phyloP scores from a whole-genome alignment of 2,888 invertebrate genomes.

The Ashinkailepas kermadecensis region DNA sequence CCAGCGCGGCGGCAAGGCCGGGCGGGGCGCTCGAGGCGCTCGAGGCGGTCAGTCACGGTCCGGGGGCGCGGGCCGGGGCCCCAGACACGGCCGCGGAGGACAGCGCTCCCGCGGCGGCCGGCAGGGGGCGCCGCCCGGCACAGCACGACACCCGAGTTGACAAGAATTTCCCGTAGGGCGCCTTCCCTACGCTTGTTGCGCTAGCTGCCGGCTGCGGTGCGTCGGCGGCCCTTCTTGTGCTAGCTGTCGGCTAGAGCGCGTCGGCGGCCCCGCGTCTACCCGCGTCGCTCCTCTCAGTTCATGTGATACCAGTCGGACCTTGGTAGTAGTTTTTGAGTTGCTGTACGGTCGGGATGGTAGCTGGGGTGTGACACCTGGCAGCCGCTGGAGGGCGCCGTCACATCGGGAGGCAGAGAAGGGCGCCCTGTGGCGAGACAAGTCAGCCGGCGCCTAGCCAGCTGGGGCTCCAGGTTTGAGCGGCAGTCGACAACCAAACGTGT shows the following conservation, averaged over 20 bases:
- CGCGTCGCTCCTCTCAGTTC: neutral
- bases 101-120: conserved; percentile 12
- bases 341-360: neutral
- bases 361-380: neutral
- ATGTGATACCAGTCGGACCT: neutral
- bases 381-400: neutral
- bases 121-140: neutral
- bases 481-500: neutral
- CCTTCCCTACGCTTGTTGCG: conserved; percentile 19
- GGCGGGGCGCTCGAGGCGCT: neutral
- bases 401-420: neutral
- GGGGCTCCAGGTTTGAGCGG: neutral
- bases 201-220: neutral
- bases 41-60: neutral
- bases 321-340: neutral
- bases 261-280: too few species aligned
- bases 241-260: too few species aligned
- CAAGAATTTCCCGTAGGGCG: conserved; percentile 18
- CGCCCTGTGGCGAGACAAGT: neutral
- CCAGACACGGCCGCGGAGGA: neutral
- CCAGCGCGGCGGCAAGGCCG: neutral
- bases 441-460: neutral
- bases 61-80: neutral
- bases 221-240: neutral
- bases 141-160: neutral